A percentile compares a stretch with the other conserved stretches of the same genome.
Evolutionary conservation across 1,140 invertebrate genomes (phyloP).

Genomic region (Nebria ingens): DNA sequence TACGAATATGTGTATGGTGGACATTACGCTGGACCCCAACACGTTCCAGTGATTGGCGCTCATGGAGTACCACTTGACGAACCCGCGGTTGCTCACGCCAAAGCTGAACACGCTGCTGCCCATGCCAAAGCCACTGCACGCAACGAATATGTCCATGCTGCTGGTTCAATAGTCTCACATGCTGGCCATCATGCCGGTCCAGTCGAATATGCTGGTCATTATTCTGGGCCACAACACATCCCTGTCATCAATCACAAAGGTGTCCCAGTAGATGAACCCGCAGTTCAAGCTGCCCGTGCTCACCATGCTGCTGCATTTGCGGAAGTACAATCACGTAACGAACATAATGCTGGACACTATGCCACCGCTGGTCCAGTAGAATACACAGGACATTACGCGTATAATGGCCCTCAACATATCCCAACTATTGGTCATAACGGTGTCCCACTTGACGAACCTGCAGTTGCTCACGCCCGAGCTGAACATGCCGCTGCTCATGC

Average conservation of each 20-base stretch:
- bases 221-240: constrained; percentile 9
- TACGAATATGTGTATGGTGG: too few relatives aligned
- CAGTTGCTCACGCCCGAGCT: constrained; percentile 19
- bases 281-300: constrained; percentile 45
- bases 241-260: constrained; percentile 34
- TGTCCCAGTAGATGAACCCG: constrained; percentile 42
- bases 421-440: constrained; percentile 35
- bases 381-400: constrained; percentile 2
- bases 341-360: not conserved
- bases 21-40: too few relatives aligned
- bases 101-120: too few relatives aligned
- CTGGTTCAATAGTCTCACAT: too few relatives aligned
- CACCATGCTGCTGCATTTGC: constrained; percentile 37
- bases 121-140: constrained; percentile 26
- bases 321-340: constrained; percentile 12
- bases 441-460: constrained; percentile 41
- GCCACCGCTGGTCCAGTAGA: constrained; percentile 38
- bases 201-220: not conserved
- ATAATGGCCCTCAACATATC: constrained; percentile 12
- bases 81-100: too few relatives aligned
- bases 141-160: too few relatives aligned
- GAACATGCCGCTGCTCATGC: constrained; percentile 32
- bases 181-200: too few relatives aligned
- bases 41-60: too few relatives aligned
- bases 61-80: too few relatives aligned